These are phyloP conservation scores for Hippocampus guttulatus DNA, from an alignment of 2,113 vertebrate genomes.

Conservation along the genomic window DNA sequence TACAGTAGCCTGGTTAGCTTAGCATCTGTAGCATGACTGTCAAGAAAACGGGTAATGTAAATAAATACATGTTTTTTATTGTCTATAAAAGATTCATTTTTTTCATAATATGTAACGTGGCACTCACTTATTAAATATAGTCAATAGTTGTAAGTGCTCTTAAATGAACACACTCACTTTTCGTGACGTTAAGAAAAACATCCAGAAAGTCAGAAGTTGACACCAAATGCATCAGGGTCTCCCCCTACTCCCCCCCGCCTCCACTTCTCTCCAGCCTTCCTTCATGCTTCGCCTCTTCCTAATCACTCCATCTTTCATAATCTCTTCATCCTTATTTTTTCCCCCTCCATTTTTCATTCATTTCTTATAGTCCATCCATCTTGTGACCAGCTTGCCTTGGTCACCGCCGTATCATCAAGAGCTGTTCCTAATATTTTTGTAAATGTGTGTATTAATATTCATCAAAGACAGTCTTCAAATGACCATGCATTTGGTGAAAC, in stretches of 20 bases:
- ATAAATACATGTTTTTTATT: no score
- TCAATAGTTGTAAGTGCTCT: no score
- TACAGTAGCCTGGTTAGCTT: not conserved
- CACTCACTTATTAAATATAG: no score
- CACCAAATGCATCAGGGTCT: not conserved
- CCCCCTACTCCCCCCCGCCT: no score
- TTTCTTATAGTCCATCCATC: not conserved
- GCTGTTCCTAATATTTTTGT: not conserved
- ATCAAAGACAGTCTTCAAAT: not conserved
- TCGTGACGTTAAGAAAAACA: not conserved
- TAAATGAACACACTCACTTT: no score
- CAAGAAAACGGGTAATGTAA: no score
- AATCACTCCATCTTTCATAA: not conserved
- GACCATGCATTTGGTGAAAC: not conserved
- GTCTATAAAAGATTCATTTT: no score
- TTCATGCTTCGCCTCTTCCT: not conserved
- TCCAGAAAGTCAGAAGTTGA: not conserved
- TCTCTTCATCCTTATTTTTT: not conserved
- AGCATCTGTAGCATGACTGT: not conserved
- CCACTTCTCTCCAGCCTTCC: not conserved
- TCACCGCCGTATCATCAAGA: not conserved
- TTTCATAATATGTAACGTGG: no score
- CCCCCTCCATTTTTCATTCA: not conserved
- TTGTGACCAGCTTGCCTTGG: not conserved
- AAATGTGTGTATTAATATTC: no score